Base-by-base conservation (phyloP, 1,140 invertebrate genomes). In the Ceratoteleas bidentatus region DNA sequence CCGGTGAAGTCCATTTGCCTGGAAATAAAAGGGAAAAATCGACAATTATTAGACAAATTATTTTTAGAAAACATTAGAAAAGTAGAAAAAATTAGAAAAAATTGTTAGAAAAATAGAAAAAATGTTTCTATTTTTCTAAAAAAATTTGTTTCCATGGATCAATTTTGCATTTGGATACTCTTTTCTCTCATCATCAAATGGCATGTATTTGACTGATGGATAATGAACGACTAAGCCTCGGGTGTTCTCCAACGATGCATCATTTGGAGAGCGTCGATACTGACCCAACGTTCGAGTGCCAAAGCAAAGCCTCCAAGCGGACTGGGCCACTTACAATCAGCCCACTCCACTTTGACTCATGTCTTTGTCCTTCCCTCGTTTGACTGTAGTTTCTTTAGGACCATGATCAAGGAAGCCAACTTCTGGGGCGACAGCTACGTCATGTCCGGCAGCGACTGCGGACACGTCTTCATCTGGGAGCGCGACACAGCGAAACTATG, bases 361-460 rank as follows among this genome's bases (percentile, higher is more conserved):
- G 82, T 52, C 68, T 78, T 88, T 86, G 85, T 81, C 87, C 85
- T 91, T 90, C 83, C 87, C 73, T 86, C 81, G 86, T 89, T 88
- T 90, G 85, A 90, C 87, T 89, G 85, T 90, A 91, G 88, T 89
- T 91, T 90, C 88, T 92, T 90, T 92, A 96, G 94, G 87, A 96
- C 95, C 24, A 96, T 96, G 96, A 97, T 98, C 56, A 98, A 98
- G 91, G 96, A 97, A 90, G 95, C 96, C 0, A 96, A 95, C 69
- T 98, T 98, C 88, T 98, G 96, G 96, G 97, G 97, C 49, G 92
- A 96, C 81, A 91, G 95, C 83, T 96, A 94, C 89, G 94, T 97
- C 2, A 95, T 97, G 93, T 96, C 96, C 14, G 96, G 96, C 2
- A 97, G 96, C 10, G 96, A 98, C 87, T 98, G 96, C 89, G 96